Percentiles rank a stretch among this genome's conserved stretches.
Conservation (phyloP, 2,797 vertebrate species). For the Erethizon dorsatum region DNA sequence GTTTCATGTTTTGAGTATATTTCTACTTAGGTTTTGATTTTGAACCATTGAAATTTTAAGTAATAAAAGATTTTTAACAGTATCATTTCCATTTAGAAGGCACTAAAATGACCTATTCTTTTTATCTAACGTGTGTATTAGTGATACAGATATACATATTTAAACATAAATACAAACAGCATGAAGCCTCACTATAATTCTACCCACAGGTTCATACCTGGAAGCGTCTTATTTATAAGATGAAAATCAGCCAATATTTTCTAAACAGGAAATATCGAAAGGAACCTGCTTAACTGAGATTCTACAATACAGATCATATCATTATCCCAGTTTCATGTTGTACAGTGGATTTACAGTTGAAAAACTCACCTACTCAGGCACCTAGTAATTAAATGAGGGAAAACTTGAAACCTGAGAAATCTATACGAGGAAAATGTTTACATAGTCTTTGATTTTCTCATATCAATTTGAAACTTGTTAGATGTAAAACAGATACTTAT, state of each 20-base stretch:
- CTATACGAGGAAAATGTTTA: constrained; percentile 18
- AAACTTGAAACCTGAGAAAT: constrained; percentile 38
- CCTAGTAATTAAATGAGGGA: constrained; percentile 17
- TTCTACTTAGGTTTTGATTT: constrained; percentile 60
- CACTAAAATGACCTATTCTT: constrained; percentile 34
- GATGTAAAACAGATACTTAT: neutral
- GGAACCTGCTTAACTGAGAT: neutral
- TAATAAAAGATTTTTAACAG: constrained; percentile 18
- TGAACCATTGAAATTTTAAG: constrained; percentile 55
- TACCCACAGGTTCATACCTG: neutral
- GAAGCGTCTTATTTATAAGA: constrained; percentile 28
- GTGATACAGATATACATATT: neutral
- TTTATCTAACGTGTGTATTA: neutral
- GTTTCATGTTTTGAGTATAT: constrained; percentile 53
- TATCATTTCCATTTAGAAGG: constrained; percentile 11
- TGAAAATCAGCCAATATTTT: constrained; percentile 26
- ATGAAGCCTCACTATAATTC: neutral
- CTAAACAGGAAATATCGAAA: constrained; percentile 53
- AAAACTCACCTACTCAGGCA: neutral
- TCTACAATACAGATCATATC: neutral
- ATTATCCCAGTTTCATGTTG: neutral
- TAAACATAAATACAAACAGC: neutral
- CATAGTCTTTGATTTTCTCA: constrained; percentile 61
- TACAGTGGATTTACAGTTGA: neutral
- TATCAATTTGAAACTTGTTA: constrained; percentile 20